Conservation (phyloP, 2,113 vertebrate species). For the Arenaria interpres region DNA sequence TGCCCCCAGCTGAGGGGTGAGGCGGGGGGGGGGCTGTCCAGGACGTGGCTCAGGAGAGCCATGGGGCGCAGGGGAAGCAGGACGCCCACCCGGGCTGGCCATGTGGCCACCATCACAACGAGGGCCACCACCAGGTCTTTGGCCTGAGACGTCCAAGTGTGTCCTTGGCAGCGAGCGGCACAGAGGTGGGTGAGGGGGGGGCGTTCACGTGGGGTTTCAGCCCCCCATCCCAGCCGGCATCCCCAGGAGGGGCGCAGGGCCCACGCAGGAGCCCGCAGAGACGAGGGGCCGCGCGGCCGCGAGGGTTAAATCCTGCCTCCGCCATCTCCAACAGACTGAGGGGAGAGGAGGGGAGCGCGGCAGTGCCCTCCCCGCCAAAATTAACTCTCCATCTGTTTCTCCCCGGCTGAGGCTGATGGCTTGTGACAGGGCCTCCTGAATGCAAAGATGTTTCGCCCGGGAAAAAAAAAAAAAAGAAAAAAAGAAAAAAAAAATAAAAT, state of each 20-base stretch:
- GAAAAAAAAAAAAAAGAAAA: neutral
- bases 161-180: neutral
- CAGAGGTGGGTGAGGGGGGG: too few relatives aligned
- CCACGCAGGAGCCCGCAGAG: too few relatives aligned
- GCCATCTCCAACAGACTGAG: neutral
- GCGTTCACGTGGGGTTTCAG: fast-evolving
- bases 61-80: neutral
- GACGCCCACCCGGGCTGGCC: neutral
- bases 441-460: conserved; percentile 59
- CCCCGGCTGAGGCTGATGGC: conserved; percentile 57
- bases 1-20: too few relatives aligned
- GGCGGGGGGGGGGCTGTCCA: neutral
- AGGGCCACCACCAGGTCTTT: neutral
- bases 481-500: too few relatives aligned
- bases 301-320: neutral
- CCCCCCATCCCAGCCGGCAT: fast-evolving
- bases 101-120: fast-evolving
- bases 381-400: conserved; percentile 71
- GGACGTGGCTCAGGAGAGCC: neutral
- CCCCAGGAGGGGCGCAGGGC: neutral
- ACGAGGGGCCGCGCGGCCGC: neutral
- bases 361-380: conserved; percentile 42
- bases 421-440: conserved; percentile 71
- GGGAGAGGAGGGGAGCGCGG: neutral
- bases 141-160: neutral